Conservation (phyloP, 2,797 vertebrate species). For the Falco cherrug region DNA sequence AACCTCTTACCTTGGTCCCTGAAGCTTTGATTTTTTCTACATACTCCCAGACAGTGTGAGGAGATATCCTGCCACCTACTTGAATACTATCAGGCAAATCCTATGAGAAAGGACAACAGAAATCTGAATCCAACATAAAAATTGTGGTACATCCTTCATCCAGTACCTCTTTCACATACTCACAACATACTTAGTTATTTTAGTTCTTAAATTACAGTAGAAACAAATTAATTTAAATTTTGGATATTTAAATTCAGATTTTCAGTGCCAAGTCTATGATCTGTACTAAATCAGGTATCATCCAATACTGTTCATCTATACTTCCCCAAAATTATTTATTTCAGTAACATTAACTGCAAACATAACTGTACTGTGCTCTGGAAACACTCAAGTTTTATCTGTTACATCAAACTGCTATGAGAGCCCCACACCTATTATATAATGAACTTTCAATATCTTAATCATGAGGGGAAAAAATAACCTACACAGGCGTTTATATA, state of each 20-base stretch:
- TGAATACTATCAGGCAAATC: conserved; percentile 97
- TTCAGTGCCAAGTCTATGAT: neutral
- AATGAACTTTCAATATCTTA: neutral
- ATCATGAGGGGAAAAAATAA: neutral
- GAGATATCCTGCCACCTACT: conserved; percentile 96
- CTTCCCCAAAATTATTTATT: neutral
- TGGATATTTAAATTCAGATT: neutral
- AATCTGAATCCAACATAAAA: neutral
- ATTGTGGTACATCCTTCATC: neutral
- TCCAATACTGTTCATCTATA: neutral
- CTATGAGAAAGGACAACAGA: conserved; percentile 69
- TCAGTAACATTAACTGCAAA: neutral
- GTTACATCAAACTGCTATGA: neutral
- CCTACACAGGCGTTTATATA: fast-evolving
- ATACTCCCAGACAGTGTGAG: conserved; percentile 98
- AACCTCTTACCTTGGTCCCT: conserved; percentile 91
- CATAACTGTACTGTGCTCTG: neutral
- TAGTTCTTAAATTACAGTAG: neutral
- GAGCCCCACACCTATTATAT: neutral
- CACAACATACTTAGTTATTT: neutral
- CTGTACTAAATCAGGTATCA: neutral
- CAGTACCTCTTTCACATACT: neutral
- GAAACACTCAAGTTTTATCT: neutral
- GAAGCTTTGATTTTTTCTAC: conserved; percentile 98
- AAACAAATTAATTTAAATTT: neutral